phyloP scores from a whole-genome alignment of 2,888 invertebrate species.

The Uloborus plumipes region DNA sequence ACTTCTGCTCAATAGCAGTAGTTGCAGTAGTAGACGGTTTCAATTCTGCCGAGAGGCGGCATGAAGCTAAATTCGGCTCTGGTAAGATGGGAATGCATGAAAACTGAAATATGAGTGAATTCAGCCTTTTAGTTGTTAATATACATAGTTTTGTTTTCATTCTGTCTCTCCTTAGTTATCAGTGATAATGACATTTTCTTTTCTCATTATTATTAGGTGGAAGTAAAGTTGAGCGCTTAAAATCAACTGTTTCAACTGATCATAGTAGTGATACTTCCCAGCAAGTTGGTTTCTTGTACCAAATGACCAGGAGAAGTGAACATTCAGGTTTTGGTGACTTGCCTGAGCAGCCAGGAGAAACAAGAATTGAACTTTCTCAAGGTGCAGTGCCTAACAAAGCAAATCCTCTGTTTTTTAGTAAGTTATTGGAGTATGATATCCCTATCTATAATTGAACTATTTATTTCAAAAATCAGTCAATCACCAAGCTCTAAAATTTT shows the following conservation, averaged over 20 bases:
- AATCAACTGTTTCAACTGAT: constrained; percentile 54
- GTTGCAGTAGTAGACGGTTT: no score
- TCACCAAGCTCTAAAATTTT: no score
- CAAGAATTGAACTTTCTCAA: constrained; percentile 45
- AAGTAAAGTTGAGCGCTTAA: constrained; percentile 56
- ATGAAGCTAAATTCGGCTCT: no score
- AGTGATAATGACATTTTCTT: neutral
- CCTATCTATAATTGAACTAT: no score
- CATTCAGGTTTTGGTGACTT: constrained; percentile 66
- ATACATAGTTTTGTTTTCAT: no score
- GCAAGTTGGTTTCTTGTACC: constrained; percentile 48
- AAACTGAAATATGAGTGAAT: no score
- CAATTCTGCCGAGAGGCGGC: no score
- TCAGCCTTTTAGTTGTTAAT: no score
- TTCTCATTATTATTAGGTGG: constrained; percentile 35
- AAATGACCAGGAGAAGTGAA: constrained; percentile 60
- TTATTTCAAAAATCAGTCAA: no score
- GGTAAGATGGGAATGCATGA: no score
- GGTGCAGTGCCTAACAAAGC: constrained; percentile 45
- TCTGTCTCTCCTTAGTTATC: no score
- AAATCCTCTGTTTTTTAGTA: constrained; percentile 38
- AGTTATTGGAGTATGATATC: constrained; percentile 8
- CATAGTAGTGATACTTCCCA: constrained; percentile 61
- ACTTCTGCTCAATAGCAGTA: no score
- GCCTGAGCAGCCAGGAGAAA: constrained; percentile 60